Percentiles rank a stretch among this genome's conserved stretches.
Evolutionary conservation across 2,888 invertebrate genomes (phyloP).

Genomic region (Meloe dianella): DNA sequence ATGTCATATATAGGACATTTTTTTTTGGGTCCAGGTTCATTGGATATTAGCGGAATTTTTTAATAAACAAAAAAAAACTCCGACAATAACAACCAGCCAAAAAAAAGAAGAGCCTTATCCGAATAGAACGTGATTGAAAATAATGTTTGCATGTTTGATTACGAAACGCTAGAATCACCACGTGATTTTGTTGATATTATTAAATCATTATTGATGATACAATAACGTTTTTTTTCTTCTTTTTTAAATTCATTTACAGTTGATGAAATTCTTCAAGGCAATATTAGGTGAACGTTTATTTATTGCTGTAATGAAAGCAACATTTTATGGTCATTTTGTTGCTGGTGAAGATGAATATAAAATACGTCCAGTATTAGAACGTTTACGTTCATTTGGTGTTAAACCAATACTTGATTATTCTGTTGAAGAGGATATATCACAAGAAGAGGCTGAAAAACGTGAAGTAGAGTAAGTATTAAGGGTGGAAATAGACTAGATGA

Average conservation of each 20-base stretch:
- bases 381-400: slow-evolving; percentile 92
- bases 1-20: too few relatives aligned
- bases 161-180: too few relatives aligned
- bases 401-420: slow-evolving; percentile 99
- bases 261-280: slow-evolving; percentile 80
- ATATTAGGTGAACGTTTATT: slow-evolving; percentile 85
- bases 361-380: slow-evolving; percentile 83
- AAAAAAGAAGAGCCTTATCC: background rate
- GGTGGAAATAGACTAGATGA: too few relatives aligned
- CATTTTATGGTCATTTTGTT: slow-evolving; percentile 99
- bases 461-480: slow-evolving; percentile 94
- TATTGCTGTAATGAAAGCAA: slow-evolving; percentile 83
- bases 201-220: too few relatives aligned
- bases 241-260: slow-evolving; percentile 61
- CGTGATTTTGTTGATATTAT: too few relatives aligned
- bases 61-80: too few relatives aligned
- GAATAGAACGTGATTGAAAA: background rate
- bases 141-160: background rate
- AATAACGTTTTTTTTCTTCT: background rate
- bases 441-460: slow-evolving; percentile 92
- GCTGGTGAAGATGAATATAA: slow-evolving; percentile 93
- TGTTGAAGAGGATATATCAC: slow-evolving; percentile 93
- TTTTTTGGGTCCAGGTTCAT: too few relatives aligned
- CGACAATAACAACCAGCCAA: background rate
- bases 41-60: too few relatives aligned